Evolutionary conservation across 2,113 vertebrate genomes (phyloP), one percentile per base, ranked within the genome.

Genomic region (Galemys pyrenaicus): DNA sequence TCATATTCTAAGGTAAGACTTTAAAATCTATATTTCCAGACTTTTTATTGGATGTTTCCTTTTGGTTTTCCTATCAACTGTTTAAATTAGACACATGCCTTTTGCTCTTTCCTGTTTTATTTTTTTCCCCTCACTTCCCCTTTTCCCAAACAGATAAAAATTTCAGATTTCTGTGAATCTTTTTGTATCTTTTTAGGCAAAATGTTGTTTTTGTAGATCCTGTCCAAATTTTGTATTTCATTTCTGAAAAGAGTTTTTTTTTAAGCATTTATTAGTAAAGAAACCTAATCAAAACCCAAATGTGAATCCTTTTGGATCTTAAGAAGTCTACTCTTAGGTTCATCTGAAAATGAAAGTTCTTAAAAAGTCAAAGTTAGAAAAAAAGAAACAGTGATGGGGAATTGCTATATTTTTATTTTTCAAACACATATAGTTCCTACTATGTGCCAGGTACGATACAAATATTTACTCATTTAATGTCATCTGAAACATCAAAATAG

Each of bases 381-480:
- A n/a, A 77, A 75, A 58, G 73, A 80, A 94, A 41, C 64, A 84
- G 9, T 44, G 44, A 91, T 3, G n/a, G 37, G 39, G 9, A 56
- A 79, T 65, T 73, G 28, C 13, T 20, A 12, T 46, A 86, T 86
- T 86, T 90, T 86, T 65, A 73, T 91, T 80, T 91, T 39, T 41
- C 37, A 79, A 79, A 39, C 19, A 37, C 24, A 73, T 11, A 35
- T 20, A 13, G 32, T 64, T 90, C 56, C 32, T 30, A 51, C 44
- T 83, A 44, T 24, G 37, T 37, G 9, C 39, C 65, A 86, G 44
- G 16, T 46, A 58, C 65, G 73, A 39, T 56, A 71, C 65, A 58
- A 73, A 46, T 80, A 94, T 91, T 86, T 91, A 73, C 37, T 86
- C 37, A 56, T 78, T 85, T 90, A 71, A 26, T 44, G 44, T 17